Percentiles rank a stretch among this genome's conserved stretches.
These are phyloP conservation scores for Heliconius charithonia DNA, from an alignment of 2,888 invertebrate genomes.

Conservation along the genomic window DNA sequence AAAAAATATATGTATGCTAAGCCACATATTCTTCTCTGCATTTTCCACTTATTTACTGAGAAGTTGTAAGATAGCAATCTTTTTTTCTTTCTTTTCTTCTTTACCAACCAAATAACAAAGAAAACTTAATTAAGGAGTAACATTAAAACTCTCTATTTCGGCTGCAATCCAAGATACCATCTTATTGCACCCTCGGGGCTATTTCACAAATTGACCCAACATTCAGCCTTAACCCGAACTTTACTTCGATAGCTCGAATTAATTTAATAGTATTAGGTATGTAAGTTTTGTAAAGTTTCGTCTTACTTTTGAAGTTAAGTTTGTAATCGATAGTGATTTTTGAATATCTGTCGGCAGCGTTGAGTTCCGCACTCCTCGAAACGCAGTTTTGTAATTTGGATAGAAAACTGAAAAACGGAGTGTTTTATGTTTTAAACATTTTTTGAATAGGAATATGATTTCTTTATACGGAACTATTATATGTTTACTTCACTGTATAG, in stretches of 20 bases:
- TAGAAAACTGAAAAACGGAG: background rate
- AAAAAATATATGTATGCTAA: too few relatives aligned
- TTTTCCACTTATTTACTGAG: background rate
- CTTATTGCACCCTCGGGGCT: conserved; percentile 42
- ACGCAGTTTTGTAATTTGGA: background rate
- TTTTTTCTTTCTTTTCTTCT: too few relatives aligned
- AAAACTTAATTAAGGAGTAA: conserved; percentile 38
- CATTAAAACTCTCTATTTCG: conserved; percentile 35
- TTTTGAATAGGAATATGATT: too few relatives aligned
- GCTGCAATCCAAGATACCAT: conserved; percentile 39
- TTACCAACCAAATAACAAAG: background rate
- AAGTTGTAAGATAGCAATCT: background rate
- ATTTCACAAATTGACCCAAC: conserved; percentile 45
- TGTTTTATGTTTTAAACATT: background rate
- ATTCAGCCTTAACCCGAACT: conserved; percentile 23
- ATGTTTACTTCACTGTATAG: too few relatives aligned
- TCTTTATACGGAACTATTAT: too few relatives aligned
- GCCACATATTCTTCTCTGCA: too few relatives aligned
- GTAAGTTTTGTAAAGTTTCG: background rate
- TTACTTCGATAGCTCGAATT: conserved; percentile 16
- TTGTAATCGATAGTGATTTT: conserved; percentile 6
- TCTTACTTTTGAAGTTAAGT: background rate
- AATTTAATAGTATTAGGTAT: conserved; percentile 20
- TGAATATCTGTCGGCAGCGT: background rate
- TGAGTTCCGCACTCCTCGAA: background rate